phyloP scores from a whole-genome alignment of 2,797 vertebrate species.

The Oreochromis mossambicus region DNA sequence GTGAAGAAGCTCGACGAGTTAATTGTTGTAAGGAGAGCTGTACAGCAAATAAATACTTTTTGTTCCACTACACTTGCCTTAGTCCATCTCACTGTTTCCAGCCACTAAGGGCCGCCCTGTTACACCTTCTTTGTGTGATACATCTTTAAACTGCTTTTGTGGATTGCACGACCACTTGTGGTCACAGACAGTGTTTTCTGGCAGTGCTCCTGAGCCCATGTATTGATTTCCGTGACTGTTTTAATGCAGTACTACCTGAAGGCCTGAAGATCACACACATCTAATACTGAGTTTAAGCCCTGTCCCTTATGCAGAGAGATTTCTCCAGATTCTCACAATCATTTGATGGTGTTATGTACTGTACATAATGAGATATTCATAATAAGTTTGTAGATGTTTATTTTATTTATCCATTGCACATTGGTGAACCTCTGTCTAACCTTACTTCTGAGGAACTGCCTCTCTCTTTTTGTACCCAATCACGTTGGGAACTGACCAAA shows the following conservation, averaged over 20 bases:
- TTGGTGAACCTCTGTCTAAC: neutral
- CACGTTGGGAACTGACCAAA: neutral
- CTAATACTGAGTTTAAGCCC: neutral
- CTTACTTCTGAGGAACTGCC: fast-evolving
- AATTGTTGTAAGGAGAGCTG: too few relatives aligned
- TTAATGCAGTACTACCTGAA: neutral
- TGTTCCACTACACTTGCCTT: too few relatives aligned
- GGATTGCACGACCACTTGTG: neutral
- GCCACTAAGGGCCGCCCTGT: too few relatives aligned
- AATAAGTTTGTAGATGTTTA: fast-evolving
- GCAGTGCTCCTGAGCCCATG: neutral
- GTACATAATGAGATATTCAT: neutral
- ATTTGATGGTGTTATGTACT: neutral
- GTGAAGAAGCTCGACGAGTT: too few relatives aligned
- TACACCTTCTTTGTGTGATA: neutral
- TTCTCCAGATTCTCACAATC: neutral
- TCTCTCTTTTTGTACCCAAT: neutral
- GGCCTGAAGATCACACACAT: neutral
- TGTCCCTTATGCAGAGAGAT: neutral
- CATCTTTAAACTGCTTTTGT: neutral
- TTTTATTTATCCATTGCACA: neutral
- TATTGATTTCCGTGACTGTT: fast-evolving
- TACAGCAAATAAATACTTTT: too few relatives aligned
- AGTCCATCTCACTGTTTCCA: too few relatives aligned
- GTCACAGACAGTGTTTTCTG: neutral